A percentile compares a stretch with the other conserved stretches of the same genome.
These are phyloP conservation scores for Cichladusa arquata DNA, from an alignment of 2,113 vertebrate genomes.

Conservation along the genomic window DNA sequence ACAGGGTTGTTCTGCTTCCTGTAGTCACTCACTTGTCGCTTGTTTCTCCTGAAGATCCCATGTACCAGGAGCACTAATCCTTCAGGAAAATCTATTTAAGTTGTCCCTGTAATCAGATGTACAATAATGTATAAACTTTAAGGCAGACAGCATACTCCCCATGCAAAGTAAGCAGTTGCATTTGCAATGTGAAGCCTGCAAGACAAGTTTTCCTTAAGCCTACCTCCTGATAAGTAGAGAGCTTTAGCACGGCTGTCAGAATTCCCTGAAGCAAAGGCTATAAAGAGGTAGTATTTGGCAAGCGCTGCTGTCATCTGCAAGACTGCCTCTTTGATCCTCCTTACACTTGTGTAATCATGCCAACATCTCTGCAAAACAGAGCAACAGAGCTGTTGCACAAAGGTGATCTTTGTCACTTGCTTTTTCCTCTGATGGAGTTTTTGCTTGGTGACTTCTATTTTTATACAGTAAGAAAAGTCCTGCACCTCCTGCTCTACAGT, in stretches of 20 bases:
- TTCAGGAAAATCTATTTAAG: neutral
- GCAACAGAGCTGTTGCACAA: neutral
- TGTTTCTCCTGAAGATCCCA: neutral
- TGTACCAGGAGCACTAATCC: neutral
- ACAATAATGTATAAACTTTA: neutral
- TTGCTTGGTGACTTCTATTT: neutral
- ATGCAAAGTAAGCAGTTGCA: neutral
- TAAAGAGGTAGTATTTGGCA: slow-evolving; percentile 31
- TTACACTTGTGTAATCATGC: slow-evolving; percentile 31
- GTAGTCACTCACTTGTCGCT: neutral
- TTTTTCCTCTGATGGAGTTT: neutral
- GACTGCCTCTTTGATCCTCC: slow-evolving; percentile 48
- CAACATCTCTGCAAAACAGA: slow-evolving; percentile 44
- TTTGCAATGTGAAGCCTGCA: neutral
- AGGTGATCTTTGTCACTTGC: neutral
- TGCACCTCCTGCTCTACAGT: neutral
- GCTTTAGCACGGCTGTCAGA: neutral
- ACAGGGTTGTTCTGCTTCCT: neutral
- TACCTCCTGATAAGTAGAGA: neutral
- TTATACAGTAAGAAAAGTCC: neutral
- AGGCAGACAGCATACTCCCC: neutral
- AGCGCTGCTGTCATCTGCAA: slow-evolving; percentile 36
- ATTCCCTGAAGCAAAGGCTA: slow-evolving; percentile 14
- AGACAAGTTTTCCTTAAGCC: slow-evolving; percentile 29
- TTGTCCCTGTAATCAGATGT: neutral